phyloP scores from a whole-genome alignment of 2,113 vertebrate genomes.

The Chinchilla lanigera region DNA sequence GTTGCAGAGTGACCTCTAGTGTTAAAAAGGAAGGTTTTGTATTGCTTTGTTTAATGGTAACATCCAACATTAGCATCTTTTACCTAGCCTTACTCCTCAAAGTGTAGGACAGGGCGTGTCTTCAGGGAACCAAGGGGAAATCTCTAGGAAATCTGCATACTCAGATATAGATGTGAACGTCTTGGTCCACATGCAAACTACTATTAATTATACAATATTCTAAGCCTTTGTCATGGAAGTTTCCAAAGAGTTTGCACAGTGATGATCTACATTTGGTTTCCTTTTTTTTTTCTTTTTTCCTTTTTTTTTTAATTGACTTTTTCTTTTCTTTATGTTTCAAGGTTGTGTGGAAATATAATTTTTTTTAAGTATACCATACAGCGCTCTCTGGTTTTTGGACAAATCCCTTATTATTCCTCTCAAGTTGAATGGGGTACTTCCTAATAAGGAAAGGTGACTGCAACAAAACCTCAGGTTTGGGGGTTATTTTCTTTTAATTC shows the following conservation, averaged over 20 bases:
- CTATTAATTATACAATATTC: background rate
- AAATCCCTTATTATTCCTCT: background rate
- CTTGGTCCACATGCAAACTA: background rate
- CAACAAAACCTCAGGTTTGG: background rate
- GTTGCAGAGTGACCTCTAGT: constrained; percentile 89
- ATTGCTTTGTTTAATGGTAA: background rate
- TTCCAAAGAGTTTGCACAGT: background rate
- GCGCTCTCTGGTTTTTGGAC: background rate
- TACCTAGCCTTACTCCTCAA: background rate
- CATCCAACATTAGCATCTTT: background rate
- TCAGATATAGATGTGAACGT: background rate
- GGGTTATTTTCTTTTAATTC: background rate
- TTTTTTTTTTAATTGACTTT: background rate
- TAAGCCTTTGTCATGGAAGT: background rate
- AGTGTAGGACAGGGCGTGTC: background rate
- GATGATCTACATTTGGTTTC: background rate
- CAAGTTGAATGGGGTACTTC: background rate
- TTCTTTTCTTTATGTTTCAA: background rate
- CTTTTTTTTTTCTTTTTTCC: background rate
- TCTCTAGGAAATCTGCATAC: background rate
- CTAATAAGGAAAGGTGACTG: background rate
- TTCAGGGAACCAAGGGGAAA: background rate
- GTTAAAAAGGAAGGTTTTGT: constrained; percentile 73
- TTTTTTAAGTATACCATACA: background rate
- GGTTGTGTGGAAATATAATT: background rate